A percentile compares a stretch with the other conserved stretches of the same genome.
These are phyloP conservation scores for Orthosia incerta DNA, from an alignment of 2,888 invertebrate genomes.

Conservation along the genomic window DNA sequence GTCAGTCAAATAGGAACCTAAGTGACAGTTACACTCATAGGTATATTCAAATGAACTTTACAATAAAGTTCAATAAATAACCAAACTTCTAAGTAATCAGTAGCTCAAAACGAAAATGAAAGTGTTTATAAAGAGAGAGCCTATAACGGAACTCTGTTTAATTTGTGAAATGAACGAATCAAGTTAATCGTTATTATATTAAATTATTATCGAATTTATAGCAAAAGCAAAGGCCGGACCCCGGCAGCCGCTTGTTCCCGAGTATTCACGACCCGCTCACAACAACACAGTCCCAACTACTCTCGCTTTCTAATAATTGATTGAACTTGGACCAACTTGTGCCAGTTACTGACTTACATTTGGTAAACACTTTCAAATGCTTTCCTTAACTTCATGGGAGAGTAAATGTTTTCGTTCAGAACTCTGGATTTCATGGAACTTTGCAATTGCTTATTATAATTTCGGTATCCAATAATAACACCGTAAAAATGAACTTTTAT, in stretches of 20 bases:
- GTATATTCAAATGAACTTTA: no score
- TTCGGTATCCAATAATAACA: slow-evolving; percentile 2
- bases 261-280: slow-evolving; percentile 44
- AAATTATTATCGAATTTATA: slow-evolving; percentile 74
- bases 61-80: not conserved
- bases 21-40: no score
- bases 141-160: slow-evolving; percentile 83
- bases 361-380: slow-evolving; percentile 57
- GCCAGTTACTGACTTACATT: slow-evolving; percentile 58
- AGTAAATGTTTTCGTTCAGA: slow-evolving; percentile 22
- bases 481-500: not conserved
- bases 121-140: slow-evolving; percentile 86
- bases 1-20: not conserved
- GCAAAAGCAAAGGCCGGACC: slow-evolving; percentile 64
- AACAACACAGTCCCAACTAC: slow-evolving; percentile 67
- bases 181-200: slow-evolving; percentile 75
- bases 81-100: slow-evolving; percentile 16
- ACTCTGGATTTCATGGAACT: slow-evolving; percentile 12
- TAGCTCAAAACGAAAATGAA: slow-evolving; percentile 81
- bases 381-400: slow-evolving; percentile 35
- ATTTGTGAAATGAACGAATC: slow-evolving; percentile 82
- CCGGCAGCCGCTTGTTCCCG: slow-evolving; percentile 38
- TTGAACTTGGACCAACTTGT: slow-evolving; percentile 59
- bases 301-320: slow-evolving; percentile 71
- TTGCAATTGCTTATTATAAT: not conserved